A percentile compares a stretch with the other conserved stretches of the same genome.
These are phyloP conservation scores for Myiagra hebetior DNA, from an alignment of 2,113 vertebrate genomes.

Conservation along the genomic window DNA sequence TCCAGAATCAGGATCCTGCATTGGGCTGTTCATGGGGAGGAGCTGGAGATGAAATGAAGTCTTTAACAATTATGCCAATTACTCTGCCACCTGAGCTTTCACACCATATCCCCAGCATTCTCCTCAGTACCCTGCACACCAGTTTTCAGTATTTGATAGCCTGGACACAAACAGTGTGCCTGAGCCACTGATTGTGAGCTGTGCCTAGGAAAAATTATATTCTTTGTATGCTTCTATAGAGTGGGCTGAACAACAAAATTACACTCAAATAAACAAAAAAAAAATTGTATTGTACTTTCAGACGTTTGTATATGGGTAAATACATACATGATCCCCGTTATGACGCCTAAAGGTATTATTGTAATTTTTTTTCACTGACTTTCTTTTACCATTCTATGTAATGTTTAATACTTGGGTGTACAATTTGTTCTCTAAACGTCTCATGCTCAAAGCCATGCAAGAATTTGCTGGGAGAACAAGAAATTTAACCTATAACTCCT, in stretches of 20 bases:
- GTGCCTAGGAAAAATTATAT: background rate
- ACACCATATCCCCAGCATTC: background rate
- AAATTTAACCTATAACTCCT: background rate
- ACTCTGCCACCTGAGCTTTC: background rate
- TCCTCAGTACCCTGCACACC: background rate
- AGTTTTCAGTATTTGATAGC: background rate
- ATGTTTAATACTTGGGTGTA: background rate
- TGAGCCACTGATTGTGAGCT: background rate
- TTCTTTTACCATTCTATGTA: background rate
- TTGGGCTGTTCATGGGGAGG: background rate
- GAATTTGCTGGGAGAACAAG: background rate
- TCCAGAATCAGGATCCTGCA: background rate
- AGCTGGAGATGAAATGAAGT: background rate
- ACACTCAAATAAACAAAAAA: background rate
- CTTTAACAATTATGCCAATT: background rate
- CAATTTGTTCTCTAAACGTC: background rate
- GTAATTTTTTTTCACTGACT: background rate
- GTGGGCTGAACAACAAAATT: background rate
- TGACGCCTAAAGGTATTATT: background rate
- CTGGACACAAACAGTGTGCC: background rate
- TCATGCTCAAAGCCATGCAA: background rate
- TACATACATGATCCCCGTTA: rapidly evolving
- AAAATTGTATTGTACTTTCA: background rate
- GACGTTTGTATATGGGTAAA: background rate
- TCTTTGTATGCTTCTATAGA: background rate